phyloP scores from a whole-genome alignment of 1,140 invertebrate genomes.

The Vollenhovia emeryi region DNA sequence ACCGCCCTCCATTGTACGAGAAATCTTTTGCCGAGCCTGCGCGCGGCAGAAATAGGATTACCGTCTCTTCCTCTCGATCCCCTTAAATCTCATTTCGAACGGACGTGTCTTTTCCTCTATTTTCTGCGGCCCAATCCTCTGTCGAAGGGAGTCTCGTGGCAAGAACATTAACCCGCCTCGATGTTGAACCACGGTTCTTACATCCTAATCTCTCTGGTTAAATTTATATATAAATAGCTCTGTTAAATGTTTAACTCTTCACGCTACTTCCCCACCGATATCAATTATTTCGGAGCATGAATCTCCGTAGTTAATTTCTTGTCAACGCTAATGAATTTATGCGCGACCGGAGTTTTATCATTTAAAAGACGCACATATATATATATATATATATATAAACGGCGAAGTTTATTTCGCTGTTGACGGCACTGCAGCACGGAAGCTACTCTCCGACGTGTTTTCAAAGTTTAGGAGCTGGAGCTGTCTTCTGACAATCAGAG shows the following conservation, averaged over 20 bases:
- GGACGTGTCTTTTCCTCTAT: constrained; percentile 47
- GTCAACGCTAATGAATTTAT: constrained; percentile 23
- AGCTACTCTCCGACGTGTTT: constrained; percentile 47
- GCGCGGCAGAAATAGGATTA: constrained; percentile 44
- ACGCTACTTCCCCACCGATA: not conserved
- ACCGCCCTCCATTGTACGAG: constrained; percentile 21
- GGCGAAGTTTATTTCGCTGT: constrained; percentile 43
- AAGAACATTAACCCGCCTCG: constrained; percentile 5
- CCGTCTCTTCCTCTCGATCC: not conserved
- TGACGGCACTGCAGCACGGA: constrained; percentile 25
- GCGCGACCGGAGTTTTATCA: constrained; percentile 29
- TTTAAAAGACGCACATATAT: constrained; percentile 19
- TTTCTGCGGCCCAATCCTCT: constrained; percentile 35
- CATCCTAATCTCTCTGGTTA: not conserved
- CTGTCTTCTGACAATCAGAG: constrained; percentile 50
- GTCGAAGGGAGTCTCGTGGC: constrained; percentile 11
- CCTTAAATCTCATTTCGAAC: constrained; percentile 64
- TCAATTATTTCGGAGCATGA: constrained; percentile 28
- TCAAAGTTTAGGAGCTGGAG: constrained; percentile 38
- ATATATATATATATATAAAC: constrained; percentile 13
- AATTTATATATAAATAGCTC: constrained; percentile 18
- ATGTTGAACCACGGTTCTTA: constrained; percentile 16
- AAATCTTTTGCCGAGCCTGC: constrained; percentile 54
- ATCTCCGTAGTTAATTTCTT: constrained; percentile 15
- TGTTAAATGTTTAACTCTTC: constrained; percentile 8